Conservation (phyloP, 2,113 vertebrate species). For the Nyctereutes procyonoides region DNA sequence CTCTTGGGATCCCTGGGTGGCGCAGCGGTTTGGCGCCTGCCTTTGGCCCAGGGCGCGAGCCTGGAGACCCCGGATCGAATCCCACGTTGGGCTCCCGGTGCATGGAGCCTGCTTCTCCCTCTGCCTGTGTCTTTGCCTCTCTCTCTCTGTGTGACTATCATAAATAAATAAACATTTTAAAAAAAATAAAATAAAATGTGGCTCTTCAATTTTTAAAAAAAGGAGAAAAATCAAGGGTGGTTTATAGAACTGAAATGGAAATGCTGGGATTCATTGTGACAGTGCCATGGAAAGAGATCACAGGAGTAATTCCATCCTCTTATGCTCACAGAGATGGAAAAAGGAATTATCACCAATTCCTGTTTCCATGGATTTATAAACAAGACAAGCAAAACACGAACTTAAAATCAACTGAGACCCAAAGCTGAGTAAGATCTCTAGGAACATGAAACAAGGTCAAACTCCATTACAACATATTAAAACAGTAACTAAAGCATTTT, state of each 20-base stretch:
- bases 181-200: conserved; percentile 46
- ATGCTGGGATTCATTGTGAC: not conserved
- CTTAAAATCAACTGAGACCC: conserved; percentile 51
- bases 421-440: conserved; percentile 21
- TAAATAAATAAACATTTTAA: too few species aligned
- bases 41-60: too few species aligned
- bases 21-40: too few species aligned
- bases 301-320: not conserved
- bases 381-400: conserved; percentile 55
- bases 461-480: conserved; percentile 68
- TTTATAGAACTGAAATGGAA: not conserved
- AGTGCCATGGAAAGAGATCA: not conserved
- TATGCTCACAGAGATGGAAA: conserved; percentile 49
- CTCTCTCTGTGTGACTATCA: too few species aligned
- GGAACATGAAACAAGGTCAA: conserved; percentile 60
- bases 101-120: too few species aligned
- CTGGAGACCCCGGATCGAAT: too few species aligned
- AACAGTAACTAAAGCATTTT: conserved; percentile 28
- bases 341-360: conserved; percentile 37
- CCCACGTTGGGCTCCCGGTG: too few species aligned
- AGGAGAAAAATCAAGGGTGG: conserved; percentile 46
- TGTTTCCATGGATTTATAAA: conserved; percentile 38
- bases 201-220: conserved; percentile 14
- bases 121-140: too few species aligned
- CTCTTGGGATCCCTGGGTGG: too few species aligned